Evolutionary conservation across 2,113 vertebrate species (phyloP), one percentile per base, ranked within the genome.

Genomic region (Chamaea fasciata): DNA sequence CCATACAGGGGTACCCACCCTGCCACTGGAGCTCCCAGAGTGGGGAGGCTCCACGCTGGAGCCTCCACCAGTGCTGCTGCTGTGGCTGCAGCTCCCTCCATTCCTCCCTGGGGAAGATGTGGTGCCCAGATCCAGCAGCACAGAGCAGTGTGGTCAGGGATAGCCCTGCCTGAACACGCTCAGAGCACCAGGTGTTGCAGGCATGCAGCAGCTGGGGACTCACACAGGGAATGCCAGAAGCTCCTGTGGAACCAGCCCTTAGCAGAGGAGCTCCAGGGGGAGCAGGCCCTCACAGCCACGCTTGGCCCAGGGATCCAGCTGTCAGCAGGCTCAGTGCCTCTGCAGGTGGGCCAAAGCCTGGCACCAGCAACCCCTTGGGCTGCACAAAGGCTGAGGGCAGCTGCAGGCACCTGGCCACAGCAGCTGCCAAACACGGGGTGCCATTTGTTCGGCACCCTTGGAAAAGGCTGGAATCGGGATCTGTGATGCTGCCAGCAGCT

Each of bases 401-500:
- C 91, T 64, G 84, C 37, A 21, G n/a, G 27, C 60, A 49, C 2
- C 10, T 4, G 49, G 55, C 26, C 5, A n/a, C 9, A 41, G 55
- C 56, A 68, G 78, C 67, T 89, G 87, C 39, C 37, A 37, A 20
- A 3, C 28, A 2, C 56, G 35, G 2, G 15, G 12, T 4, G 24
- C 1, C 10, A 33, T 15, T 39, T 47, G 19, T 30, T 9, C 11
- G 8, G 60, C 81, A 53, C 30, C 30, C 35, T 17, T 27, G 26
- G 59, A 33, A n/a, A 35, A 53, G 55, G 50, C 37, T 2, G 2
- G 42, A 15, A 52, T 35, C 11, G 7, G 28, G 20, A 57, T 7
- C 3, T 0, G 2, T 0, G 0, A 4, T 7, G 13, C 39, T 1
- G 8, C 4, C 1, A 9, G 28, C 82, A 63, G 79, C 75, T 55